phyloP scores from a whole-genome alignment of 2,113 vertebrate genomes.

The Hystrix cristata region DNA sequence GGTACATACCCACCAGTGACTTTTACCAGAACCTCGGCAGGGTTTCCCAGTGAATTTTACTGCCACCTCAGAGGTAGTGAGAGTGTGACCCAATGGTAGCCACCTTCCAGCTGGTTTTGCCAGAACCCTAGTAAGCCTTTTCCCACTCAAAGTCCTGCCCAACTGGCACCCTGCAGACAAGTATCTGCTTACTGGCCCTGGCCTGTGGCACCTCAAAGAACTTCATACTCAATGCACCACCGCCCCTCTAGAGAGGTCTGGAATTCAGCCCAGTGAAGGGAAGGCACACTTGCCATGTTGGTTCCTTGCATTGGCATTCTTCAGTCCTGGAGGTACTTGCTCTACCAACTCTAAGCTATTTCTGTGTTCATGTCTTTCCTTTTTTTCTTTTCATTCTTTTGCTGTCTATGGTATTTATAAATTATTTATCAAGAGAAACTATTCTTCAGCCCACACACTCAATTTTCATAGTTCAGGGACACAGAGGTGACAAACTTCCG shows the following conservation, averaged over 20 bases:
- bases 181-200: not conserved
- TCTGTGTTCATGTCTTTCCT: no score
- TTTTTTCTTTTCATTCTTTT: not conserved
- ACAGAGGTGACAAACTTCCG: not conserved
- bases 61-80: not conserved
- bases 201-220: not conserved
- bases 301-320: not conserved
- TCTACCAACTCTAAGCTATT: not conserved
- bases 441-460: not conserved
- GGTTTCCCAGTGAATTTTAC: not conserved
- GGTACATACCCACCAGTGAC: not conserved
- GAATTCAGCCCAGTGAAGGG: not conserved
- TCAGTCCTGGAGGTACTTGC: no score
- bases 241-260: not conserved
- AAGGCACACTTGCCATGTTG: not conserved
- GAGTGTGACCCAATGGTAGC: not conserved
- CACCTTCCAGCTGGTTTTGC: not conserved
- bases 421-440: not conserved
- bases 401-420: not conserved
- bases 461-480: not conserved
- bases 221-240: rapidly evolving
- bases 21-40: not conserved
- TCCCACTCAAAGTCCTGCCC: not conserved
- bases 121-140: not conserved
- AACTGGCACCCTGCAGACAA: not conserved